Percentiles rank a stretch among this genome's conserved stretches.
phyloP scores from a whole-genome alignment of 2,797 vertebrate species.

The Hoplostethus mediterraneus region DNA sequence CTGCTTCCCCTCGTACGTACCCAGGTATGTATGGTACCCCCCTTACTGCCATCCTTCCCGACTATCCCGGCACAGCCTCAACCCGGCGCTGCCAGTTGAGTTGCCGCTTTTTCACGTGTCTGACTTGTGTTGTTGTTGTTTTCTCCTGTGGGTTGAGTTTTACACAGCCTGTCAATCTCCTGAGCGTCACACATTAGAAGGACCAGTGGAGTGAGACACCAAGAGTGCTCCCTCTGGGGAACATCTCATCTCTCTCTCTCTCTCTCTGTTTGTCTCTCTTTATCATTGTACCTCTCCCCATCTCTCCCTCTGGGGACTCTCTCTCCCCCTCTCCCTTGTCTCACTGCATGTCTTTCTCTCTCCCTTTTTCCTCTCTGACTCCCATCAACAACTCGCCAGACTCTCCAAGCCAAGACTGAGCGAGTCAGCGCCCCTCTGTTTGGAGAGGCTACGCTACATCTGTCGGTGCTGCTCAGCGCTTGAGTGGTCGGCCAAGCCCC shows the following conservation, averaged over 20 bases:
- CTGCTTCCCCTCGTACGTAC: too few relatives aligned
- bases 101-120: conserved; percentile 71
- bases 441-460: conserved; percentile 75
- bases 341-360: conserved; percentile 7
- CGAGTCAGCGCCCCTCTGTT: conserved; percentile 69
- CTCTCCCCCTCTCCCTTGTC: conserved; percentile 9
- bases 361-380: conserved; percentile 33
- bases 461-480: conserved; percentile 62
- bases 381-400: conserved; percentile 67
- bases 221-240: conserved; percentile 78
- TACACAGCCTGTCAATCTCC: conserved; percentile 85
- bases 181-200: conserved; percentile 85
- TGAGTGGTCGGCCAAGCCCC: conserved; percentile 70
- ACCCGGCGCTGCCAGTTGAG: conserved; percentile 52
- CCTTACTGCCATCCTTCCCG: conserved; percentile 51
- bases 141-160: conserved; percentile 81
- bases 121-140: conserved; percentile 79
- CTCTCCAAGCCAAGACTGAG: conserved; percentile 70
- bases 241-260: conserved; percentile 56
- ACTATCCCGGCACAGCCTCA: conserved; percentile 44
- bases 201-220: conserved; percentile 83
- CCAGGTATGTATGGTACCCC: too few relatives aligned
- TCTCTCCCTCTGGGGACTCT: conserved; percentile 2
- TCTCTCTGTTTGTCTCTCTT: conserved; percentile 72
- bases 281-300: conserved; percentile 44